Evolutionary conservation across 1,140 invertebrate species (phyloP).

Genomic region (Macrobrachium nipponense): DNA sequence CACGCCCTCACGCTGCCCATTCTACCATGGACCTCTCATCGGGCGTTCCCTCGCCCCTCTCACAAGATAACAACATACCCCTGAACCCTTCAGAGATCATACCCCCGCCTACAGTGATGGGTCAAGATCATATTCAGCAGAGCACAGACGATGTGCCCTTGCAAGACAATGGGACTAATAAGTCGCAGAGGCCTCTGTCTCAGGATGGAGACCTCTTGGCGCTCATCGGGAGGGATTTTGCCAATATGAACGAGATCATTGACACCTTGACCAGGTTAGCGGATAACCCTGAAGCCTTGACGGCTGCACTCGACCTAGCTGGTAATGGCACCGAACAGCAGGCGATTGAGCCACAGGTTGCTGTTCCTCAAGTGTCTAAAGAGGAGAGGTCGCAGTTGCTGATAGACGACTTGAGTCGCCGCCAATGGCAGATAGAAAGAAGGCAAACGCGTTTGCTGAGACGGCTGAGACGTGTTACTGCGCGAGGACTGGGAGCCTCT

Average conservation of each 20-base stretch:
- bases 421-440: slow-evolving; percentile 77
- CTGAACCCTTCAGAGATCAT: no score
- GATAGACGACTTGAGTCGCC: slow-evolving; percentile 69
- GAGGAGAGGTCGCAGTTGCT: slow-evolving; percentile 68
- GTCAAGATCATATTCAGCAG: neutral
- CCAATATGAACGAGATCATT: slow-evolving; percentile 54
- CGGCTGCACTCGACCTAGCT: slow-evolving; percentile 1
- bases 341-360: neutral
- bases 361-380: slow-evolving; percentile 57
- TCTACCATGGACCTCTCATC: slow-evolving; percentile 55
- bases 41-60: slow-evolving; percentile 31
- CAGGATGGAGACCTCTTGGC: slow-evolving; percentile 50
- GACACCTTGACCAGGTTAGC: slow-evolving; percentile 49
- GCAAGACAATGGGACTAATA: slow-evolving; percentile 35
- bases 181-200: slow-evolving; percentile 29
- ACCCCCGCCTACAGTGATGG: neutral
- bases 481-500: slow-evolving; percentile 79
- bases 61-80: neutral
- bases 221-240: slow-evolving; percentile 47
- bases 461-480: slow-evolving; percentile 81
- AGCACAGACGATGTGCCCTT: slow-evolving; percentile 34
- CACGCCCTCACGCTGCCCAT: slow-evolving; percentile 54
- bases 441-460: slow-evolving; percentile 79
- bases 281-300: slow-evolving; percentile 51
- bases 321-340: neutral